These are phyloP conservation scores for Anastrepha obliqua DNA, from an alignment of 1,140 invertebrate genomes.

Conservation along the genomic window DNA sequence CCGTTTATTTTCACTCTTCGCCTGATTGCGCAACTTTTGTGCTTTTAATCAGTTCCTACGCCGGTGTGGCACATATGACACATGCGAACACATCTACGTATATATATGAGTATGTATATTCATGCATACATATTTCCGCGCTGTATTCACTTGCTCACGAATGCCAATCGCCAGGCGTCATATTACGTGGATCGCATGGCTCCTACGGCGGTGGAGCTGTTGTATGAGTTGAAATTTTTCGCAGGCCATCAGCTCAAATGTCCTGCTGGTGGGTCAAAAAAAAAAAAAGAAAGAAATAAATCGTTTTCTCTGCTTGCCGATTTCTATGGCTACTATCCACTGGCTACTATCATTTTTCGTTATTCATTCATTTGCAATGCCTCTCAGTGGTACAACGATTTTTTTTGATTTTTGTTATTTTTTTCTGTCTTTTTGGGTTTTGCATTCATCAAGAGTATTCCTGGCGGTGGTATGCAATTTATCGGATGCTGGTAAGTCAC, in stretches of 20 bases:
- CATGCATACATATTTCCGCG: neutral
- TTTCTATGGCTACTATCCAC: conserved; percentile 30
- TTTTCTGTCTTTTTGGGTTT: neutral
- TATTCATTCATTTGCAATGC: conserved; percentile 29
- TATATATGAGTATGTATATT: no score
- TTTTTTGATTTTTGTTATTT: neutral
- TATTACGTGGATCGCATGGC: neutral
- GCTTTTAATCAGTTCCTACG: neutral
- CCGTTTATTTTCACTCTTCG: conserved; percentile 3
- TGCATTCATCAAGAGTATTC: conserved; percentile 6
- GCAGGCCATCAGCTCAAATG: conserved; percentile 65
- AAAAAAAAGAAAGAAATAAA: neutral
- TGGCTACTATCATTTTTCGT: conserved; percentile 34
- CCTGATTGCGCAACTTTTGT: conserved; percentile 2
- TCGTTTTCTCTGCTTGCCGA: conserved; percentile 4
- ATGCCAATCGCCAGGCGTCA: conserved; percentile 25
- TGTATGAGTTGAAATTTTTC: neutral
- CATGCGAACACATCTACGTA: neutral
- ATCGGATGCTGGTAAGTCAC: conserved; percentile 72
- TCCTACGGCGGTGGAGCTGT: neutral
- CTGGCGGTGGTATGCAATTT: conserved; percentile 59
- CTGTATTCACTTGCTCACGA: neutral
- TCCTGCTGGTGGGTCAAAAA: conserved; percentile 72
- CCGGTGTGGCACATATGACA: neutral
- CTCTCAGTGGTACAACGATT: neutral